Evolutionary conservation across 2,113 vertebrate genomes (phyloP).

Genomic region (Leucopsar rothschildi): DNA sequence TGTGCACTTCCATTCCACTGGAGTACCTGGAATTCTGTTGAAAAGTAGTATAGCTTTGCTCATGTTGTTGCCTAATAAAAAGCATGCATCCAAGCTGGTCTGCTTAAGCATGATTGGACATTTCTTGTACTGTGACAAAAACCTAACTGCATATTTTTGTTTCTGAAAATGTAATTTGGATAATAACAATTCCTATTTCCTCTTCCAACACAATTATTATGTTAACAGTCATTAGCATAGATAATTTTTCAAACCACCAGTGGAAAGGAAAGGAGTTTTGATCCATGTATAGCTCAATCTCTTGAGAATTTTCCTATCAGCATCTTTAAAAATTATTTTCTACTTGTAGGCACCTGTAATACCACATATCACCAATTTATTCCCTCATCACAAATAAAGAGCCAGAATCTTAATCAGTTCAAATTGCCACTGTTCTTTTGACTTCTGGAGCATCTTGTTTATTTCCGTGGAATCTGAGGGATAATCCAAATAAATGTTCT

Average conservation of each 20-base stretch:
- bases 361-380: constrained; percentile 48
- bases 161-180: constrained; percentile 48
- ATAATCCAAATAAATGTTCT: neutral
- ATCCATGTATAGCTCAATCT: constrained; percentile 35
- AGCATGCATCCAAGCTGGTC: constrained; percentile 61
- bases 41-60: constrained; percentile 64
- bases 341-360: constrained; percentile 57
- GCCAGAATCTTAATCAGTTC: constrained; percentile 28
- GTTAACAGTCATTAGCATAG: constrained; percentile 11
- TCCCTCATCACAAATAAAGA: constrained; percentile 69
- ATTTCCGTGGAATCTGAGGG: neutral
- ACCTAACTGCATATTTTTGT: constrained; percentile 31
- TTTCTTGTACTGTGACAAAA: constrained; percentile 65
- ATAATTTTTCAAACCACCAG: constrained; percentile 54
- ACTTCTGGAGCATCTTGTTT: neutral
- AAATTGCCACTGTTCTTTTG: neutral
- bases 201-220: neutral
- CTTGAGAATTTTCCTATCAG: constrained; percentile 26
- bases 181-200: neutral
- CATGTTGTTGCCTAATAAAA: constrained; percentile 66
- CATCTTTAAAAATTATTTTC: constrained; percentile 47
- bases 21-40: constrained; percentile 56
- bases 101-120: constrained; percentile 66
- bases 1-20: constrained; percentile 68
- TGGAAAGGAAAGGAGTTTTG: constrained; percentile 64